Evolutionary conservation across 2,113 vertebrate species (phyloP), one percentile per base, ranked within the genome.

Genomic region (Oxyura jamaicensis): DNA sequence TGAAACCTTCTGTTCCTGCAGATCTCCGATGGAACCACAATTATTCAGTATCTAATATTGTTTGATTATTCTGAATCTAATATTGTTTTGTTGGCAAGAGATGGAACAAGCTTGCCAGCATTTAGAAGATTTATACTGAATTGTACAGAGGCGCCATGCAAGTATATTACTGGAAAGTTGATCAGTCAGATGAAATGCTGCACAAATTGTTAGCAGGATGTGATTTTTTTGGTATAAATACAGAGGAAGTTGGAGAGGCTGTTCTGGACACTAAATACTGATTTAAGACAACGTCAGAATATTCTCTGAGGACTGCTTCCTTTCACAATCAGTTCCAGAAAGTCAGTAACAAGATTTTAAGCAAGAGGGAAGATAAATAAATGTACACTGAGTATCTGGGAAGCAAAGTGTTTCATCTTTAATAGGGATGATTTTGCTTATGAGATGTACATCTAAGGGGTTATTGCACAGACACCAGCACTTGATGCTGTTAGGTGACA

Each of bases 61-160:
- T 60, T 41, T 2, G 6, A 42, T 91, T 90, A n/a, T 84, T 93
- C 21, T 50, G 58, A 17, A 52, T 75, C 77, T 90, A 53, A 81
- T 80, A 83, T 36, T 90, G 53, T 79, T 93, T 46, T 87, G 31
- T 86, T 92, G 81, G 65, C 68, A 88, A 80, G 65, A 93, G n/a
- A 86, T 78, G 13, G 75, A 91, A 50, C 39, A 62, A 39, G 93
- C 42, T 82, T 93, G 28, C 62, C 86, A 84, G 86, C 77, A 75
- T 46, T 89, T 92, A 58, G 13, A 92, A 81, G n/a, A 74, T 77
- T 74, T 77, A 23, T 87, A 18, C 46, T 88, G 69, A 60, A 91
- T 8, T 75, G 83, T 90, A 52, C 39, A 84, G 80, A 85, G 62
- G 36, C 4, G 0, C 62, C 69, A 39, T 62, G 53, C 36, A 89